Conservation (phyloP, 2,797 vertebrate species). For the Astyanax mexicanus region DNA sequence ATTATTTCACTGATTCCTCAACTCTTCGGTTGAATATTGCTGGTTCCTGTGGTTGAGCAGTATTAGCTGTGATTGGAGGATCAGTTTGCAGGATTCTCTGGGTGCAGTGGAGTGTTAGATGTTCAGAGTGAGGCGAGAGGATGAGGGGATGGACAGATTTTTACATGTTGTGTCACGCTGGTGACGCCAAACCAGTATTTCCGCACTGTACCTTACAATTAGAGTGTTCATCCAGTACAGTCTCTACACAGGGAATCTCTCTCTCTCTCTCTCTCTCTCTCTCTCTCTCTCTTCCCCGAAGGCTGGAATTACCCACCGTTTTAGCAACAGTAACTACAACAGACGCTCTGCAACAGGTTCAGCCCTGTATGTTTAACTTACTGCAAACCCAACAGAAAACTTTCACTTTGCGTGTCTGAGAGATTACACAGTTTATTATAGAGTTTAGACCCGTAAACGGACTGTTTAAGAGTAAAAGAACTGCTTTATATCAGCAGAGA, state of each 20-base stretch:
- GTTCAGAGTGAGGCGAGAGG: constrained; percentile 4
- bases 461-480: too few relatives aligned
- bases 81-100: neutral
- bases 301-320: constrained; percentile 75
- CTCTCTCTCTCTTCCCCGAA: constrained; percentile 47
- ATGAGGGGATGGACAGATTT: constrained; percentile 59
- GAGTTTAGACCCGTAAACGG: too few relatives aligned
- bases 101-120: neutral
- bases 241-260: constrained; percentile 72
- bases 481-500: too few relatives aligned
- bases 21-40: neutral
- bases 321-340: constrained; percentile 87
- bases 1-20: too few relatives aligned
- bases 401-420: constrained; percentile 63
- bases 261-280: neutral
- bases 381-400: constrained; percentile 64
- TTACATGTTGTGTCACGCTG: constrained; percentile 78
- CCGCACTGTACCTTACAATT: constrained; percentile 74
- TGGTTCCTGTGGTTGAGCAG: neutral
- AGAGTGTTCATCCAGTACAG: constrained; percentile 62
- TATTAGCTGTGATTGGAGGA: neutral
- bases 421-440: too few relatives aligned
- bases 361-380: constrained; percentile 70
- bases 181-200: constrained; percentile 80
- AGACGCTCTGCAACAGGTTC: constrained; percentile 67